Conservation (phyloP, 2,113 vertebrate species). For the rat (Rattus norvegicus) region DNA sequence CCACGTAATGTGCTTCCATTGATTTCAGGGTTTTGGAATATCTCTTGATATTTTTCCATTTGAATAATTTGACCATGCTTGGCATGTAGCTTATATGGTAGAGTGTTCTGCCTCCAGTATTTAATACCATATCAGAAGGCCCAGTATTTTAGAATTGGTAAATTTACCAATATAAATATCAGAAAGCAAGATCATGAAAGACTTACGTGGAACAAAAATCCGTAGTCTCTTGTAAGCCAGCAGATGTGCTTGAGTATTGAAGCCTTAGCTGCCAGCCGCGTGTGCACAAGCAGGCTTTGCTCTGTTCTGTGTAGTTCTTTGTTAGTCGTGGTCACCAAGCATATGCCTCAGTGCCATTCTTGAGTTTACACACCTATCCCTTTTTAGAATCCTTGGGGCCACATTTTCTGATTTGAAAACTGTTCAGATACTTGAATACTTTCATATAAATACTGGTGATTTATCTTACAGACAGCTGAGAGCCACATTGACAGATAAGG, state of each 20-base stretch:
- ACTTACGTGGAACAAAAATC: neutral
- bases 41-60: neutral
- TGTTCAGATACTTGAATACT: neutral
- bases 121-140: neutral
- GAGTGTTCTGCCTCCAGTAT: neutral
- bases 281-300: neutral
- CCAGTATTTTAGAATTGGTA: neutral
- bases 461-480: neutral
- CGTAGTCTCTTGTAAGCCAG: neutral
- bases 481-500: neutral
- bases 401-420: neutral
- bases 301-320: neutral
- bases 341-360: neutral
- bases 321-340: neutral
- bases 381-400: neutral
- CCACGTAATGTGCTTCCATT: neutral
- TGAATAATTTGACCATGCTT: neutral
- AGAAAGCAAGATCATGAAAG: neutral
- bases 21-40: neutral
- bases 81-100: neutral
- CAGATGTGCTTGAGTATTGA: neutral
- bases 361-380: neutral
- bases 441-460: neutral
- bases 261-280: neutral
- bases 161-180: neutral